Conservation (phyloP, 2,888 invertebrate genomes). For the Apodemia hepburni region DNA sequence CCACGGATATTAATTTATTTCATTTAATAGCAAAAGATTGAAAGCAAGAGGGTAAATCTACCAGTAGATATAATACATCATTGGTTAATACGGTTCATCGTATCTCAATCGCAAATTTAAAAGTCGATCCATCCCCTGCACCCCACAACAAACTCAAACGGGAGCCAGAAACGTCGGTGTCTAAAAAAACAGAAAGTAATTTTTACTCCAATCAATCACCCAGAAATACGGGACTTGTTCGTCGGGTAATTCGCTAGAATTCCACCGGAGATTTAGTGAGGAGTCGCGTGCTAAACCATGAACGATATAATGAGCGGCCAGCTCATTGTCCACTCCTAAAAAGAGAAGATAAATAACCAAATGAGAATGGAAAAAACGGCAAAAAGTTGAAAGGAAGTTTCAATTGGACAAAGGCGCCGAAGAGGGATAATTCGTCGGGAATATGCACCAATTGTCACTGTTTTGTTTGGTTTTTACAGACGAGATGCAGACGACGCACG, state of each 20-base stretch:
- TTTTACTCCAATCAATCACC: slow-evolving; percentile 76
- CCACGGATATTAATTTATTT: too few species aligned
- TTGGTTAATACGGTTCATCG: slow-evolving; percentile 12
- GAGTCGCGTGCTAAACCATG: slow-evolving; percentile 64
- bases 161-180: slow-evolving; percentile 41
- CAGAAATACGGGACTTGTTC: slow-evolving; percentile 65
- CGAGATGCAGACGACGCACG: slow-evolving; percentile 40
- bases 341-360: slow-evolving; percentile 78
- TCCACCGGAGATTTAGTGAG: slow-evolving; percentile 73
- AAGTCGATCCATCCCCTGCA: slow-evolving; percentile 44
- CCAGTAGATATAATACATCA: not conserved
- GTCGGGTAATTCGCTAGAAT: slow-evolving; percentile 77
- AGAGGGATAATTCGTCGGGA: slow-evolving; percentile 73
- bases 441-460: slow-evolving; percentile 79
- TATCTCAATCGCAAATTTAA: slow-evolving; percentile 26
- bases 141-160: slow-evolving; percentile 42
- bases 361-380: slow-evolving; percentile 78
- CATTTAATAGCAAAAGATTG: too few species aligned
- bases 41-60: not conserved
- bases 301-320: slow-evolving; percentile 69
- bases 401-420: slow-evolving; percentile 79
- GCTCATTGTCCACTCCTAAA: slow-evolving; percentile 56
- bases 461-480: slow-evolving; percentile 64
- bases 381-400: slow-evolving; percentile 75
- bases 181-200: slow-evolving; percentile 68